Conservation (phyloP, 2,888 invertebrate species). For the Metalampra italica region DNA sequence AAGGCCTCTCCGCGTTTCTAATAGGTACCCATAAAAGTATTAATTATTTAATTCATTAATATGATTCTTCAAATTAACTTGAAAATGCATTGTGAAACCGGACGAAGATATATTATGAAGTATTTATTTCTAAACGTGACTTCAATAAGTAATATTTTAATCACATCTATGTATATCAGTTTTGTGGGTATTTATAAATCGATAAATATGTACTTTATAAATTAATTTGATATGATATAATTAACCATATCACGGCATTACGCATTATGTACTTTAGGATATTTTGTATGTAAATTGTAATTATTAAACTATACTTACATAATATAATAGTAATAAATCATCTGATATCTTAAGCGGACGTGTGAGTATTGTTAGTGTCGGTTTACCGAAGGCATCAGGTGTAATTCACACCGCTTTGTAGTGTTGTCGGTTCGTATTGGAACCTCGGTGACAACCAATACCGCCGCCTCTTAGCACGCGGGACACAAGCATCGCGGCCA, state of each 20-base stretch:
- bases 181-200: too few species aligned
- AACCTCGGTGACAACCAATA: constrained; percentile 40
- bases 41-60: too few species aligned
- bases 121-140: background rate
- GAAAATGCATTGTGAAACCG: too few species aligned
- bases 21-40: too few species aligned
- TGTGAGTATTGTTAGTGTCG: constrained; percentile 45
- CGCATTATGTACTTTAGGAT: background rate
- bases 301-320: constrained; percentile 9
- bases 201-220: too few species aligned
- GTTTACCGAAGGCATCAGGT: constrained; percentile 55
- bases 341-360: constrained; percentile 54
- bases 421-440: constrained; percentile 39
- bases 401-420: constrained; percentile 56
- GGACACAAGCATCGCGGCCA: constrained; percentile 52
- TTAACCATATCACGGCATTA: background rate
- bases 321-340: constrained; percentile 58
- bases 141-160: background rate
- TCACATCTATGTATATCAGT: too few species aligned
- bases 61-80: too few species aligned
- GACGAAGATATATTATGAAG: too few species aligned
- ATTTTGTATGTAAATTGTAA: background rate
- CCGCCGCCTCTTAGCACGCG: constrained; percentile 31
- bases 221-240: too few species aligned
- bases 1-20: too few species aligned